These are phyloP conservation scores for Thripadectes ignobilis DNA, from an alignment of 2,797 vertebrate species.

Conservation along the genomic window DNA sequence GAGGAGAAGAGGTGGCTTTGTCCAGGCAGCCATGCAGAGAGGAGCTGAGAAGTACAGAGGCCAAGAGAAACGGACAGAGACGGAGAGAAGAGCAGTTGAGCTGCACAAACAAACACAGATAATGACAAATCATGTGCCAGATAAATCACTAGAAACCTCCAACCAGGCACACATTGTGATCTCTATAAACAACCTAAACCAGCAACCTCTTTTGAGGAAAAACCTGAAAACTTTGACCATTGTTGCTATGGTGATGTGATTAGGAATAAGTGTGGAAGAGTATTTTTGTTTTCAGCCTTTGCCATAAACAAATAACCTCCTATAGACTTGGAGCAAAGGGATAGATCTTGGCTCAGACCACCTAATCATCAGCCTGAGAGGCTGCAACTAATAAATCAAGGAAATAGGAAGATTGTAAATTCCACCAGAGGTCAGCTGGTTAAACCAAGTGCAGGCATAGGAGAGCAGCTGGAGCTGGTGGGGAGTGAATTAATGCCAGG, in stretches of 20 bases:
- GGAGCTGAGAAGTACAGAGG: background rate
- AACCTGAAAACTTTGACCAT: constrained; percentile 1
- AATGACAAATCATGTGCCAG: background rate
- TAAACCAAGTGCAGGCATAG: constrained; percentile 16
- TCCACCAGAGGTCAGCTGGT: constrained; percentile 24
- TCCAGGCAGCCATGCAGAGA: background rate
- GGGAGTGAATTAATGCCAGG: background rate
- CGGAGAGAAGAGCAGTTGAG: background rate
- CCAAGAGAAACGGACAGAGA: background rate
- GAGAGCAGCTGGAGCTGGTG: background rate
- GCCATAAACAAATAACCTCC: constrained; percentile 51
- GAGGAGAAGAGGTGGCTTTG: background rate
- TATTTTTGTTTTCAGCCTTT: constrained; percentile 25
- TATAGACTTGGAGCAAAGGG: background rate
- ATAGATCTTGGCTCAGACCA: background rate
- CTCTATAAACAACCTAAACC: background rate
- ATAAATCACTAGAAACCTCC: constrained; percentile 8
- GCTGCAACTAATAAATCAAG: constrained; percentile 25
- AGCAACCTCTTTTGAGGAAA: constrained; percentile 40
- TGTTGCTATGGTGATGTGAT: constrained; percentile 37
- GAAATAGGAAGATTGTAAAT: constrained; percentile 13
- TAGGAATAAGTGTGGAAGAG: background rate
- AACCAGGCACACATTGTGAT: background rate
- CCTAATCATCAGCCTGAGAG: constrained; percentile 10
- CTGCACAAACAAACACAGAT: background rate